Percentiles rank a stretch among this genome's conserved stretches.
These are phyloP conservation scores for Phyllostomus discolor DNA, from an alignment of 2,113 vertebrate genomes.

Conservation along the genomic window DNA sequence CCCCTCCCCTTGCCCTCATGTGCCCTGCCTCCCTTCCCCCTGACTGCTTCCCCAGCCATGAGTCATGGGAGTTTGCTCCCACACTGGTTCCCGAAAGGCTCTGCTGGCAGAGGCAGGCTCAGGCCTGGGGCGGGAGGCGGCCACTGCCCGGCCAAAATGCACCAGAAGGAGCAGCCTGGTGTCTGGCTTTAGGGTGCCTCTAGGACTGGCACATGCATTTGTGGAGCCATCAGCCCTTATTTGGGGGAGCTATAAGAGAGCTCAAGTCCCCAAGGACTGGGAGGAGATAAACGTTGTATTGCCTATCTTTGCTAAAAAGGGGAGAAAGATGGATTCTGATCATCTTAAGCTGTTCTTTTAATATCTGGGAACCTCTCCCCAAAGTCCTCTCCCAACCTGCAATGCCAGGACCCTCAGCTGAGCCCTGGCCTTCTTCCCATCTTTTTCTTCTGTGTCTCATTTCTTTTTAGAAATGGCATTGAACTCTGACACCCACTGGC, in stretches of 20 bases:
- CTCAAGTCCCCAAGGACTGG: not conserved
- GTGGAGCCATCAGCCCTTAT: not conserved
- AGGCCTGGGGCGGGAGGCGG: not conserved
- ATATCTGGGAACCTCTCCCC: constrained; percentile 33
- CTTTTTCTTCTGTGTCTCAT: not conserved
- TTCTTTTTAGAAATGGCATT: not conserved
- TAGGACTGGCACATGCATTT: not conserved
- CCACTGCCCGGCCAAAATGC: not conserved
- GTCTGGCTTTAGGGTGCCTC: constrained; percentile 23
- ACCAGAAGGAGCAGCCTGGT: not conserved
- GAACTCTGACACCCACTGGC: not conserved
- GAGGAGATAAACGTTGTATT: not conserved
- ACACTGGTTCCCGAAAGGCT: not conserved
- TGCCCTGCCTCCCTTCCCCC: not conserved
- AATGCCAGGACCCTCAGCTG: not conserved
- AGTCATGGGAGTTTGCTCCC: not conserved
- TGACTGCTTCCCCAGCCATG: not conserved
- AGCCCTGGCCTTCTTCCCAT: not conserved
- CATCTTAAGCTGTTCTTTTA: constrained; percentile 49
- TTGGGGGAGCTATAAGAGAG: not conserved
- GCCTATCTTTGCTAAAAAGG: constrained; percentile 10
- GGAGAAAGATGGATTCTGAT: constrained; percentile 19
- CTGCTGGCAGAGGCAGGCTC: not conserved
- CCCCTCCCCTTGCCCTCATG: not conserved
- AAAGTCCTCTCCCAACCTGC: not conserved